Percentiles rank a stretch among this genome's conserved stretches.
Conservation (phyloP, 2,888 invertebrate species). For the Sturmia bella region DNA sequence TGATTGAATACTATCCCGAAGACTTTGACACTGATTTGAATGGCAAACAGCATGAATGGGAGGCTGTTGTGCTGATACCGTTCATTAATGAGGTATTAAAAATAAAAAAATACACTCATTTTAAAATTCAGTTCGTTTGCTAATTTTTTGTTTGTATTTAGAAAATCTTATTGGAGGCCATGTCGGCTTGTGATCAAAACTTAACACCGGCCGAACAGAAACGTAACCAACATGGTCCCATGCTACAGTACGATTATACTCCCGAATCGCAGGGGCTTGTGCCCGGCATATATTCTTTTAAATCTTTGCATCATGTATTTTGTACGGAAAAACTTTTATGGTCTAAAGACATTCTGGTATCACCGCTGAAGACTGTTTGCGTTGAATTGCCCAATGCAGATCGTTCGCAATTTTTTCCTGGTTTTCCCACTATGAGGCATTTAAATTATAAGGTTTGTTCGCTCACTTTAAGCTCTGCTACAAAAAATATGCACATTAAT, state of each 20-base stretch:
- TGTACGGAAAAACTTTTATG: constrained; percentile 76
- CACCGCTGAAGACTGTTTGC: constrained; percentile 72
- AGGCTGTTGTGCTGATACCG: constrained; percentile 95
- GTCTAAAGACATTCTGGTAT: constrained; percentile 74
- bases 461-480: background rate
- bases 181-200: constrained; percentile 86
- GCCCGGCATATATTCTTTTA: constrained; percentile 84
- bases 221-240: constrained; percentile 93
- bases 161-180: constrained; percentile 88
- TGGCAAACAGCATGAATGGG: constrained; percentile 98
- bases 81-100: constrained; percentile 91
- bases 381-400: constrained; percentile 75
- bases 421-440: constrained; percentile 96
- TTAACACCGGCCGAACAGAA: constrained; percentile 87
- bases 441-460: constrained; percentile 87
- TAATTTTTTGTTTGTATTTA: constrained; percentile 73
- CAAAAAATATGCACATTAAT: background rate
- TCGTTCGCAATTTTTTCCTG: constrained; percentile 86
- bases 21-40: constrained; percentile 97
- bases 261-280: constrained; percentile 84
- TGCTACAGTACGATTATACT: constrained; percentile 89
- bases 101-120: background rate
- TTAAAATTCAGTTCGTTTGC: background rate
- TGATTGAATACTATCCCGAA: constrained; percentile 95
- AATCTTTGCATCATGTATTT: constrained; percentile 81